These are phyloP conservation scores for Oryzias javanicus DNA, from an alignment of 2,113 vertebrate genomes.

Conservation along the genomic window DNA sequence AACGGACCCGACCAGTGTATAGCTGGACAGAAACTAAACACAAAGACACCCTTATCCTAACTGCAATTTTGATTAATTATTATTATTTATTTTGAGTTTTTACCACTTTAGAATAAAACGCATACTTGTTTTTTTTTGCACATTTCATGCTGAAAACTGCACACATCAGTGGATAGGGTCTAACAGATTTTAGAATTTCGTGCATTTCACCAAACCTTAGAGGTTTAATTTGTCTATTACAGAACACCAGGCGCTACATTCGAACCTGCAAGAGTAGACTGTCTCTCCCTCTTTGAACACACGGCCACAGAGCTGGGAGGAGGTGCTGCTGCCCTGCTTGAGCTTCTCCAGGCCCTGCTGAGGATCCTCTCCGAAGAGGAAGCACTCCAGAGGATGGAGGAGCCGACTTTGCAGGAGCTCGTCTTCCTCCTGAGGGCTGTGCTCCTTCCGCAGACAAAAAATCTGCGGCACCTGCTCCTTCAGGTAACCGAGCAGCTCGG, in stretches of 20 bases:
- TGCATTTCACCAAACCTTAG: neutral
- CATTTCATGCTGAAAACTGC: neutral
- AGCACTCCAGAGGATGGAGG: slow-evolving; percentile 87
- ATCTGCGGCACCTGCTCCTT: slow-evolving; percentile 88
- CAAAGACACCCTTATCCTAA: too few species aligned
- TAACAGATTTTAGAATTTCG: neutral
- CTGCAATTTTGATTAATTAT: too few species aligned
- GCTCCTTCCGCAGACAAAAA: slow-evolving; percentile 82
- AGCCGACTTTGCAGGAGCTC: slow-evolving; percentile 79
- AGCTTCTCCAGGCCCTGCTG: slow-evolving; percentile 86
- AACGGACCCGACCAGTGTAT: too few species aligned
- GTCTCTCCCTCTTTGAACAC: slow-evolving; percentile 98
- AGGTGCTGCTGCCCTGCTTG: slow-evolving; percentile 79
- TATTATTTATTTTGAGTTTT: neutral
- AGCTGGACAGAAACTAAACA: too few species aligned
- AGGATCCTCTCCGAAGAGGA: slow-evolving; percentile 91
- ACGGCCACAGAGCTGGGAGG: slow-evolving; percentile 91
- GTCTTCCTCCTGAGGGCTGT: slow-evolving; percentile 84
- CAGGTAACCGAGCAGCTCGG: slow-evolving; percentile 82
- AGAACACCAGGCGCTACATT: neutral
- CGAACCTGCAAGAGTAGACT: slow-evolving; percentile 97
- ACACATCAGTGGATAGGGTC: neutral
- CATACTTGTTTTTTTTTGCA: neutral
- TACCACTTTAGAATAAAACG: too few species aligned
- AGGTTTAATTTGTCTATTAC: neutral